phyloP scores from a whole-genome alignment of 2,797 vertebrate species.

The Ispidina lecontei region DNA sequence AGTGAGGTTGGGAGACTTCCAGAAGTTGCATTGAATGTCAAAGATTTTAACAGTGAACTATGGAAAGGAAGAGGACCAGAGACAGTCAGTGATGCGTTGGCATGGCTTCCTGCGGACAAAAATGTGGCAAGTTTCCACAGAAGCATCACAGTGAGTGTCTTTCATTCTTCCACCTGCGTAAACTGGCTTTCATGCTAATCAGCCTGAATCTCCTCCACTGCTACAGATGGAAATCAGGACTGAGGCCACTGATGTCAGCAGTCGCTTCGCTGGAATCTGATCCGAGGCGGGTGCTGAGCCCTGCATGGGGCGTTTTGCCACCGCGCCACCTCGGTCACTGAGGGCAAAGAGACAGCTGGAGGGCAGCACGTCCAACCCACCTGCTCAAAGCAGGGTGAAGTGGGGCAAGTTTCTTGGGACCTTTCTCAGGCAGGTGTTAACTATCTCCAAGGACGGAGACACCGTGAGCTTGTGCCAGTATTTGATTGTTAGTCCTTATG shows the following conservation, averaged over 20 bases:
- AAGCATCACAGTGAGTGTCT: background rate
- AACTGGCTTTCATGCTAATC: background rate
- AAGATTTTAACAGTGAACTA: conserved; percentile 27
- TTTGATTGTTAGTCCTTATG: background rate
- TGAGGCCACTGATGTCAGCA: background rate
- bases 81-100: background rate
- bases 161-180: background rate
- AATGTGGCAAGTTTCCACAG: background rate
- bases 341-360: background rate
- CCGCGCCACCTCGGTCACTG: accelerated
- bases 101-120: background rate
- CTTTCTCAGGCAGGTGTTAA: background rate
- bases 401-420: background rate
- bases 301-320: accelerated
- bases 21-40: background rate
- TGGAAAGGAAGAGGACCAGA: conserved; percentile 24
- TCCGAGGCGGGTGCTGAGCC: background rate
- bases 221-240: background rate
- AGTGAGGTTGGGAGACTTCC: background rate
- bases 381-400: background rate
- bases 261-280: background rate
- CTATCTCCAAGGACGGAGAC: background rate
- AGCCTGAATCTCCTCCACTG: background rate
- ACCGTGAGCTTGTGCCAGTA: background rate
- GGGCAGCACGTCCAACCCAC: accelerated